Evolutionary conservation across 2,888 invertebrate species (phyloP).

Genomic region (Gasteruption jaculator): DNA sequence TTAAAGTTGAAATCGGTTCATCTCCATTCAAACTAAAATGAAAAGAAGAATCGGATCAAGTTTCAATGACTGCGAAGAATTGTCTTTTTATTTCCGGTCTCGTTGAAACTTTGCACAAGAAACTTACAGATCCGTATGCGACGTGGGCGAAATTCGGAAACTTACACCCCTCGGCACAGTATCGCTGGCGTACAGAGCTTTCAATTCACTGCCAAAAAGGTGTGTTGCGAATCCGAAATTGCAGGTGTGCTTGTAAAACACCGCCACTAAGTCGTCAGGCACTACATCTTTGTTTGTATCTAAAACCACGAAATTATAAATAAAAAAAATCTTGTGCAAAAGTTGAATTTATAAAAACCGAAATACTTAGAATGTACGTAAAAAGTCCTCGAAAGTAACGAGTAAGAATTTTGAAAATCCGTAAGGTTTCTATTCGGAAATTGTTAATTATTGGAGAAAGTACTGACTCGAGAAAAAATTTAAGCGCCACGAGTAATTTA

Average conservation of each 20-base stretch:
- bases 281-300: constrained; percentile 90
- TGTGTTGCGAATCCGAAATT: constrained; percentile 97
- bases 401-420: background rate
- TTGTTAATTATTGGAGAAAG: no score
- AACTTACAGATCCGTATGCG: constrained; percentile 68
- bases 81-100: no score
- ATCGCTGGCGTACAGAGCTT: constrained; percentile 71
- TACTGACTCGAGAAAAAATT: no score
- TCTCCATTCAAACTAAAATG: constrained; percentile 66
- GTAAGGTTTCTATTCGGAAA: no score
- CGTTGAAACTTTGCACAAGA: no score
- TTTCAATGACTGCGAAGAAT: no score
- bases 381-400: background rate
- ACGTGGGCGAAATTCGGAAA: constrained; percentile 87
- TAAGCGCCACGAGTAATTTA: no score
- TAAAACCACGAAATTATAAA: constrained; percentile 31
- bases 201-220: constrained; percentile 89
- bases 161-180: constrained; percentile 73
- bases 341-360: constrained; percentile 2
- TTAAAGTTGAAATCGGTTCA: constrained; percentile 82
- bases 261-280: constrained; percentile 86
- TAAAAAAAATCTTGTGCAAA: background rate
- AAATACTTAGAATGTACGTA: background rate
- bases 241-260: constrained; percentile 88
- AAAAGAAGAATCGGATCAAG: no score